Evolutionary conservation across 2,113 vertebrate species (phyloP), one percentile per base, ranked within the genome.

Genomic region (Uria lomvia): DNA sequence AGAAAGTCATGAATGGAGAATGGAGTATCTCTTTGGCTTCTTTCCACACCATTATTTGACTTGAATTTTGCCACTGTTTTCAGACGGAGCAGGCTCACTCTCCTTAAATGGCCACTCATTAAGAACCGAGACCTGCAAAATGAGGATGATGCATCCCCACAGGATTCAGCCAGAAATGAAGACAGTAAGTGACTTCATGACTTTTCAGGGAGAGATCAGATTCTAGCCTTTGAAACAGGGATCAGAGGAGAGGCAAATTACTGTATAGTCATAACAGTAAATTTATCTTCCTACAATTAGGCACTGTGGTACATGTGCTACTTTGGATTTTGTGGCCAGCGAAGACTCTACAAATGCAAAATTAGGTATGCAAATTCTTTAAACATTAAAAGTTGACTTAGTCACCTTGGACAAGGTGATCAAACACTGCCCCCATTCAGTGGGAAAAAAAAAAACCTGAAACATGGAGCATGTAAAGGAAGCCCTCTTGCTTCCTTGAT

Each of bases 51-150:
- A 71, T 91, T 91, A 62, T 84, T 62, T 84, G 45, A 56, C 62
- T 94, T 34, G 36, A 75, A 85, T 94, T 90, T 90, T 86, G 60
- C 40, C 42, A n/a, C 49, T 50, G 40, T 79, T 91, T 93, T 85
- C 70, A 82, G 24, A 23, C 2, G 2, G 60, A 76, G 66, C 40
- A 49, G 20, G 20, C 36, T 78, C n/a, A n/a, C 65, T 29, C 36
- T 72, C 53, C 5, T 1, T 58, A 82, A 85, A 68, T 66, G 62
- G 29, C 45, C 34, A 42, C 43, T 95, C 59, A n/a, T 86, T 93
- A 91, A 75, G 86, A 72, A 90, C 21, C 1, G 1, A 73, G 43
- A 92, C 49, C 53, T 62, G 65, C 30, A 84, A 93, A 92, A 90
- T 59, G 30, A 86, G 40, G 59, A 59, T 40, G 21, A 76, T 92